Percentiles rank a stretch among this genome's conserved stretches.
phyloP scores from a whole-genome alignment of 2,113 vertebrate genomes.

The Podarcis muralis region DNA sequence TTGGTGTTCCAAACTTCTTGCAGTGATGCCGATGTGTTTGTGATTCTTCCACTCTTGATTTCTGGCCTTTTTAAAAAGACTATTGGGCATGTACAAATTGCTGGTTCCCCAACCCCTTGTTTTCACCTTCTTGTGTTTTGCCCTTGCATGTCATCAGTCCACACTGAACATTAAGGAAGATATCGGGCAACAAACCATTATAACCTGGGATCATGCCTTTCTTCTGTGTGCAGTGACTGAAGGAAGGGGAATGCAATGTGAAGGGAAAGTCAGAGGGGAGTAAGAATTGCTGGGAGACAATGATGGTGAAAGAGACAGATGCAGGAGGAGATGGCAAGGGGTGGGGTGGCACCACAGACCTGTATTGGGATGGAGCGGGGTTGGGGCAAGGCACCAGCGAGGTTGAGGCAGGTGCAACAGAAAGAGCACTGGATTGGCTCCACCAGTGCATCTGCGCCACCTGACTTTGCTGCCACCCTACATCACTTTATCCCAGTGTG shows the following conservation, averaged over 20 bases:
- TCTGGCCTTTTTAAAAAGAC: not conserved
- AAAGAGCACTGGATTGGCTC: too few species aligned
- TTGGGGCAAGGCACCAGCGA: too few species aligned
- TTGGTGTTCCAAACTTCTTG: not conserved
- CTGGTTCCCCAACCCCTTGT: not conserved
- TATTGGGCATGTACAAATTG: not conserved
- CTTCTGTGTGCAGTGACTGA: not conserved
- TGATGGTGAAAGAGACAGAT: not conserved
- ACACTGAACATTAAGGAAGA: not conserved
- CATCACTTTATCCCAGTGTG: too few species aligned
- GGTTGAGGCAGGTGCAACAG: too few species aligned
- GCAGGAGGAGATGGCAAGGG: not conserved
- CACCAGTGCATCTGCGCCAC: too few species aligned
- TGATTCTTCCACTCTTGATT: not conserved
- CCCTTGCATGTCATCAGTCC: not conserved
- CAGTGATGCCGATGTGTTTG: not conserved
- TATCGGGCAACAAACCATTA: not conserved
- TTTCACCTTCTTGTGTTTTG: not conserved
- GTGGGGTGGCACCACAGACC: too few species aligned
- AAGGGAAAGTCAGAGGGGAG: not conserved
- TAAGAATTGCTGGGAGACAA: not conserved
- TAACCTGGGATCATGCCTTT: not conserved
- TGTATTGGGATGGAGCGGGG: too few species aligned
- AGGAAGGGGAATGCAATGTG: not conserved
- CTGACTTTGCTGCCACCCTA: too few species aligned